Conservation (phyloP, 2,888 invertebrate species). For the Phanerotoma sp. region DNA sequence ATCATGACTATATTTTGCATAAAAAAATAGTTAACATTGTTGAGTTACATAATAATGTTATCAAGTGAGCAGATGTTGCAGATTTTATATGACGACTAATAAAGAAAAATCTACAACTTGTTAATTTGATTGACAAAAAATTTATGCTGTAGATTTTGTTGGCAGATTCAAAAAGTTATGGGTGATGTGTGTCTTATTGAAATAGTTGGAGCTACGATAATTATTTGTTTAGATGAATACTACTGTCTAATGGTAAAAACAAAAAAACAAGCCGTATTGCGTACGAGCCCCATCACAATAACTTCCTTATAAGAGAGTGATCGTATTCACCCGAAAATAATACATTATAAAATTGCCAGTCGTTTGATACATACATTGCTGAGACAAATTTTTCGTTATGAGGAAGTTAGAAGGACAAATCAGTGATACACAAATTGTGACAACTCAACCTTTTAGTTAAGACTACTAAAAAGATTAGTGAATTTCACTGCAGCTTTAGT, state of each 20-base stretch:
- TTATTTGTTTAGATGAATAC: constrained; percentile 48
- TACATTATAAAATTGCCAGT: too few species aligned
- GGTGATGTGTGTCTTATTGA: constrained; percentile 47
- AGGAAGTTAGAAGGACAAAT: too few species aligned
- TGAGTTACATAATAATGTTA: constrained; percentile 32
- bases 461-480: too few species aligned
- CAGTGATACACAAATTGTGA: too few species aligned
- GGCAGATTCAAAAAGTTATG: constrained; percentile 40
- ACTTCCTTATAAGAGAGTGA: too few species aligned
- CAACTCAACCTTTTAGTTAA: too few species aligned
- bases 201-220: constrained; percentile 45
- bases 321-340: too few species aligned
- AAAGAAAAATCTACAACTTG: neutral
- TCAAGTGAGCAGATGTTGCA: constrained; percentile 36
- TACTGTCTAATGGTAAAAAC: constrained; percentile 45
- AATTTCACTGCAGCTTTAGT: too few species aligned
- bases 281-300: too few species aligned
- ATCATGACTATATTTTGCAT: constrained; percentile 1
- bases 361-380: too few species aligned
- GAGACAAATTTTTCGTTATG: too few species aligned
- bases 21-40: constrained; percentile 32
- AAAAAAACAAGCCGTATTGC: too few species aligned
- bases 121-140: neutral
- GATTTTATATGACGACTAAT: neutral
- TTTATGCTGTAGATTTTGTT: constrained; percentile 38